Percentiles rank a stretch among this genome's conserved stretches.
phyloP scores from a whole-genome alignment of 2,888 invertebrate species.

The Helobdella robusta region DNA sequence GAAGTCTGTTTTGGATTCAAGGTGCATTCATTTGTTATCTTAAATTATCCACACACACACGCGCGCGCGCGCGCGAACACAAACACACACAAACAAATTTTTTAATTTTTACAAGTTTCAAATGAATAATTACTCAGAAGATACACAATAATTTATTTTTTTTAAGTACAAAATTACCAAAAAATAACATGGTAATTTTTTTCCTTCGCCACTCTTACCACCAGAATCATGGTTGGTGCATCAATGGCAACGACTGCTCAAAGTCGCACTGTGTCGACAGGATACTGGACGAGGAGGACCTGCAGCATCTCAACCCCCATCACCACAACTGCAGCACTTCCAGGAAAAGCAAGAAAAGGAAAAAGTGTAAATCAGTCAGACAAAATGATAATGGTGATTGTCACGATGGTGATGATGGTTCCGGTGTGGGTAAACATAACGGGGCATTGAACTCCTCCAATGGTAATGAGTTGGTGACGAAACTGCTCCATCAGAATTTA shows the following conservation, averaged over 20 bases:
- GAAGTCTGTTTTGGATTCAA: no score
- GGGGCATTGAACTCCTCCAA: no score
- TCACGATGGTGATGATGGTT: not conserved
- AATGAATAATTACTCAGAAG: no score
- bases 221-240: slow-evolving; percentile 50
- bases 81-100: no score
- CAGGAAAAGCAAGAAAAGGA: slow-evolving; percentile 34
- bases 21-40: not conserved
- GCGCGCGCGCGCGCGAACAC: not conserved
- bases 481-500: not conserved
- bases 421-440: not conserved
- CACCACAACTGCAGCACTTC: no score
- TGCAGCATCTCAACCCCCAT: no score
- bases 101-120: no score
- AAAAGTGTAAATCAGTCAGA: no score
- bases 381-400: slow-evolving; percentile 2
- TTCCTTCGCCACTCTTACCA: not conserved
- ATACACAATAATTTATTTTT: no score
- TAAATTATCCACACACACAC: not conserved
- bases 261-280: slow-evolving; percentile 48
- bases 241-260: slow-evolving; percentile 39
- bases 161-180: no score
- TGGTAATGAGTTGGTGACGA: not conserved
- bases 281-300: slow-evolving; percentile 44
- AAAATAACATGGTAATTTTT: no score